Base-by-base conservation (phyloP, 2,797 vertebrate species). In the Linurgus olivaceus region DNA sequence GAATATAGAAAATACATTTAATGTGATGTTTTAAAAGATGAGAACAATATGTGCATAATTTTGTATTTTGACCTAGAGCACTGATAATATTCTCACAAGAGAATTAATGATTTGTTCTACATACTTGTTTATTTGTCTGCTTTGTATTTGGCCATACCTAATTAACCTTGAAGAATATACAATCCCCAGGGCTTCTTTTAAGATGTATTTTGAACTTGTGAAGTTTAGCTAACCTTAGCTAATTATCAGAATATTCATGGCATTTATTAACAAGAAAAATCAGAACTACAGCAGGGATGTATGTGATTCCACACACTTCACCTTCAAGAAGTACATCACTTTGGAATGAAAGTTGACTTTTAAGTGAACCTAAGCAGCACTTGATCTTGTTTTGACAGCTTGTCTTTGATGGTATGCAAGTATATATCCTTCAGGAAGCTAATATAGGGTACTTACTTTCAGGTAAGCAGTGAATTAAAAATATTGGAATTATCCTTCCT, bases 371-470 rank as follows among this genome's bases (percentile, higher is more conserved):
- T 94, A 91, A 90, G 91, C 61, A 96, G 58, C 52, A 93, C 93
- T 96, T 97, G 88, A 92, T 94, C 84, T 93, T 96, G 68, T 92
- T 96, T 94, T 96, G 93, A 92, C 93, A 96, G 85, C 66, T 88
- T 96, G 66, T 92, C 87, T 59, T 55, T 93, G 85, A 94, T 82
- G 71, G 50, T n/a, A 71, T 89, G 75, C 93, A 57, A 6, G 3
- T 65, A 61, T n/a, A 88, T 91, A 96, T 71, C 81, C 78, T 95
- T 88, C 79, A 95, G 78, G 50, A 94, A 38, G 33, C 90, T 68
- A 93, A 92, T 89, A 67, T 87, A 94, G 88, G 76, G 65, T 94
- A 94, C 75, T 96, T 95, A 92, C 71, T 93, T 91, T 87, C 52
- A 96, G 91, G 84, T 96, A 96, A 97, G 90, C n/a, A 20, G 40